These are phyloP conservation scores for Limnephilus rhombicus DNA, from an alignment of 2,888 invertebrate species.

Conservation along the genomic window DNA sequence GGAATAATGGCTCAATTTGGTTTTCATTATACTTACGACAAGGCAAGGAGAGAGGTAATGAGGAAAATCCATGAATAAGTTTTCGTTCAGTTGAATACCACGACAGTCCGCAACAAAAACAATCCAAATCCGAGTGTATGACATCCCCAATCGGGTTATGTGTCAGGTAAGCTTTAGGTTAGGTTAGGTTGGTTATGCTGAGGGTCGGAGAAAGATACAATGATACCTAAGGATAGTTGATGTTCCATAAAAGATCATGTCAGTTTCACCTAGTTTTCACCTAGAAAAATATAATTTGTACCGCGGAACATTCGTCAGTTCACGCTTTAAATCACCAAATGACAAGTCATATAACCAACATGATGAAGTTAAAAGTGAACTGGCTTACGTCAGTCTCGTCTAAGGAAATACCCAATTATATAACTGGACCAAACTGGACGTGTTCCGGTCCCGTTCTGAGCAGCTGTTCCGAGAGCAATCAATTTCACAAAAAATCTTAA, in stretches of 20 bases:
- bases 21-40: too few species aligned
- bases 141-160: not conserved
- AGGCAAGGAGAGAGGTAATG: too few species aligned
- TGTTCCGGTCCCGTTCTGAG: constrained; percentile 44
- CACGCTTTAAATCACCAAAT: not conserved
- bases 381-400: constrained; percentile 36
- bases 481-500: constrained; percentile 22
- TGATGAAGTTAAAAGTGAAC: constrained; percentile 11
- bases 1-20: too few species aligned
- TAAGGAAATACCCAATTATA: constrained; percentile 47
- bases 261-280: not conserved
- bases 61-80: too few species aligned
- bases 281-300: not conserved
- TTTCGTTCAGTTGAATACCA: not conserved
- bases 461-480: constrained; percentile 44
- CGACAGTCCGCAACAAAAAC: not conserved
- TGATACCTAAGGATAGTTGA: not conserved
- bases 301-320: not conserved
- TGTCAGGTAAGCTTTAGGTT: too few species aligned
- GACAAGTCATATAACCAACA: not conserved
- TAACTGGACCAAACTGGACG: constrained; percentile 30
- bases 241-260: not conserved
- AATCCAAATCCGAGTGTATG: not conserved
- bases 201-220: too few species aligned
- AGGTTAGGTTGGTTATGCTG: not conserved